Base-by-base conservation (phyloP, 2,888 invertebrate genomes). In the Gortyna flavago region DNA sequence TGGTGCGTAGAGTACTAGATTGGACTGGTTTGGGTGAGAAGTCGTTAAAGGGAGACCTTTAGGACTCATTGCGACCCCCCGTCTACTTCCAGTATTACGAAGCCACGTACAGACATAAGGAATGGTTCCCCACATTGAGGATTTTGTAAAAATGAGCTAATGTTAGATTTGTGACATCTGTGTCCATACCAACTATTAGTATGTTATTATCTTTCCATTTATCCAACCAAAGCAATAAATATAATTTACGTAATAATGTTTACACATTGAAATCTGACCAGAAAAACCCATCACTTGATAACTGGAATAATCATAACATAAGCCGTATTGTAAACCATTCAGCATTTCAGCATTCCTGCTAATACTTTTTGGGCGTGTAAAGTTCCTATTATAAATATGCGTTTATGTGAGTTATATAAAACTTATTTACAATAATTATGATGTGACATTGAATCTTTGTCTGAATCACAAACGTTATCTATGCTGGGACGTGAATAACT, bases 391-490 rank as follows among this genome's bases (percentile, higher is more conserved):
- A 7, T 54, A 64, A 9, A 44, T 48, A 73, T 41, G n/a, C 32
- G 66, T 44, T 54, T 61, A 69, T 18, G 32, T 41, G n/a, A 57
- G 29, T 76, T 80, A 72, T 54, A 59, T 83, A 70, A 73, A 73
- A 61, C n/a, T 72, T 62, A 70, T 59, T 75, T 72, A 57, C 51
- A 62, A 41, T 51, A 35, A 35, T 35, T 35, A 57, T 61, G 11
- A 76, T 64, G 16, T 85, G 73, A 74, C 81, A 81, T 74, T 83
- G 84, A 72, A 65, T 71, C 61, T 71, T 48, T 81, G 81, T 81
- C 76, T 62, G 76, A 48, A 67, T 70, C 29, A 57, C 61, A 32
- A 73, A n/a, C 67, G 72, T 85, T 83, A 83, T 71, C 9, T 13
- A 38, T 48, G 48, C 18, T 1, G 21, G 72, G 29, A 70, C 62